Evolutionary conservation across 2,797 vertebrate genomes (phyloP).

Genomic region (Spinibarbus caldwelli): DNA sequence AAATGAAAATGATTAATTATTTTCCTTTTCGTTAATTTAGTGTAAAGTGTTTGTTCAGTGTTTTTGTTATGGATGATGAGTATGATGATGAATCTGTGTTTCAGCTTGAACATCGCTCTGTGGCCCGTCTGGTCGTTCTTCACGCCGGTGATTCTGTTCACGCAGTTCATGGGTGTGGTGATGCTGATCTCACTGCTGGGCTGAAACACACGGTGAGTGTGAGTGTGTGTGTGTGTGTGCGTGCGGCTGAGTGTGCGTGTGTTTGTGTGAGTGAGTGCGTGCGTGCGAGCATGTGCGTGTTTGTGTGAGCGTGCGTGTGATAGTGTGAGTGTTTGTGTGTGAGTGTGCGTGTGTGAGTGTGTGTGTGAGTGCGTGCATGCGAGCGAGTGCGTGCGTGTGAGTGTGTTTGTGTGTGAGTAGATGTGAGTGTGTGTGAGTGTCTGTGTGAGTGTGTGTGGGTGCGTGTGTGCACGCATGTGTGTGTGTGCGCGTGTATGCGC

Average conservation of each 20-base stretch:
- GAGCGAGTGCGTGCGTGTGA: fast-evolving
- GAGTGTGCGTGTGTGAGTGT: not conserved
- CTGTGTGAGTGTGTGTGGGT: not conserved
- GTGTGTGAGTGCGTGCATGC: no score
- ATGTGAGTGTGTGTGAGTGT: no score
- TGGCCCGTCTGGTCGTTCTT: slow-evolving; percentile 96
- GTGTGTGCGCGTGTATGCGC: not conserved
- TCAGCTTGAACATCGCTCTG: slow-evolving; percentile 91
- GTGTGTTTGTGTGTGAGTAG: not conserved
- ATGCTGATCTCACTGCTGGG: slow-evolving; percentile 95
- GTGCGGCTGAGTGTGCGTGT: not conserved
- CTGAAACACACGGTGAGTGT: slow-evolving; percentile 65
- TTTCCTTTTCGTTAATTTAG: no score
- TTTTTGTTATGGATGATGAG: not conserved
- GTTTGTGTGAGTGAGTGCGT: not conserved
- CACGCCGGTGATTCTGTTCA: slow-evolving; percentile 91
- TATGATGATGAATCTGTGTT: no score
- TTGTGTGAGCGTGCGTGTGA: no score
- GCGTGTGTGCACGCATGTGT: not conserved
- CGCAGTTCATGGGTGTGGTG: slow-evolving; percentile 96
- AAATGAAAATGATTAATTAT: no score
- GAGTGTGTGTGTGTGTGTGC: not conserved
- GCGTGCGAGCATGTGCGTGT: not conserved
- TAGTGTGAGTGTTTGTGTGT: no score
- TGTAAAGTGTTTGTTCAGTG: not conserved